Conservation (phyloP, 2,797 vertebrate genomes). For the Gobionotothen gibberifrons region DNA sequence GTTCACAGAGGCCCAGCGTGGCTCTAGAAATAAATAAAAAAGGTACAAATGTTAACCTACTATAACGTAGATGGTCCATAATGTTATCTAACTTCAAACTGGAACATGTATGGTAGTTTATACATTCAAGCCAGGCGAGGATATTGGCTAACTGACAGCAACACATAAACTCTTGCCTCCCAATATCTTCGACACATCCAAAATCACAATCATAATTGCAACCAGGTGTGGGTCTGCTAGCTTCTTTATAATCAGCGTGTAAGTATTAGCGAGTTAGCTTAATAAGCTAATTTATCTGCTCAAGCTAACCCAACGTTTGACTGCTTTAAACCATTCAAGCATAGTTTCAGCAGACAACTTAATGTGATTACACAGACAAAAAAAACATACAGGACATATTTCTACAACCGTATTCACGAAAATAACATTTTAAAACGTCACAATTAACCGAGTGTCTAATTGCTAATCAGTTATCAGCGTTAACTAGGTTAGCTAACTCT, state of each 20-base stretch:
- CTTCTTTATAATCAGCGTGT: not conserved
- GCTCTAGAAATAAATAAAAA: constrained; percentile 80
- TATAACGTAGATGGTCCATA: not conserved
- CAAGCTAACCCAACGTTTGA: not conserved
- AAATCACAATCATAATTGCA: constrained; percentile 5
- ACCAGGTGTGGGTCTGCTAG: not conserved
- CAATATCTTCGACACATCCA: not conserved
- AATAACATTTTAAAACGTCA: not conserved
- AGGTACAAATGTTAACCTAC: not conserved
- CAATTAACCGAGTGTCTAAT: not conserved
- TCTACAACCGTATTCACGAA: not conserved
- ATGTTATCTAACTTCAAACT: not conserved
- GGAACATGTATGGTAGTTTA: not conserved
- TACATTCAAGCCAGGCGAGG: not conserved
- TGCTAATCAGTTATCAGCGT: not conserved
- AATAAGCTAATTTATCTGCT: not conserved
- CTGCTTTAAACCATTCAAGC: not conserved
- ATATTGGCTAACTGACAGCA: not conserved
- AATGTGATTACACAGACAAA: not conserved
- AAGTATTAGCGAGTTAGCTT: not conserved
- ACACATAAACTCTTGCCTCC: constrained; percentile 4
- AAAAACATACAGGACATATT: not conserved
- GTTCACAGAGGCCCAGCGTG: constrained; percentile 97
- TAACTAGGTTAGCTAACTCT: constrained; percentile 33
- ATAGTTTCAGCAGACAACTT: constrained; percentile 28